A percentile compares a stretch with the other conserved stretches of the same genome.
Evolutionary conservation across 2,888 invertebrate species (phyloP).

Genomic region (Orchestes rusci): DNA sequence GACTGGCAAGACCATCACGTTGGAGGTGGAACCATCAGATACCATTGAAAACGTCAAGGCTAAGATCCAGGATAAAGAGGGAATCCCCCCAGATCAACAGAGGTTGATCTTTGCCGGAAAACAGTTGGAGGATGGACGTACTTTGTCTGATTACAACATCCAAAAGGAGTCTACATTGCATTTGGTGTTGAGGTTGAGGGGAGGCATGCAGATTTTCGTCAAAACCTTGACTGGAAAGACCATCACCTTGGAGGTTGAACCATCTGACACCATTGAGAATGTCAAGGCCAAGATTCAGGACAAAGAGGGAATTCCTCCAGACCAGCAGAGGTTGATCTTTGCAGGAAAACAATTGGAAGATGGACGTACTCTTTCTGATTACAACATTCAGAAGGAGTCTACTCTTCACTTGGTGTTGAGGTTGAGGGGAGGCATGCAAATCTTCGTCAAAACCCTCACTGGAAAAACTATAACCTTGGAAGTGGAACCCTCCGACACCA

Average conservation of each 20-base stretch:
- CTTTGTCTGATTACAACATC: conserved; percentile 89
- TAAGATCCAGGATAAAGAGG: conserved; percentile 65
- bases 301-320: conserved; percentile 51
- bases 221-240: conserved; percentile 55
- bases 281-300: conserved; percentile 55
- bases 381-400: conserved; percentile 91
- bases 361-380: conserved; percentile 84
- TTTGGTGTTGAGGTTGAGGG: conserved; percentile 79
- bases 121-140: conserved; percentile 78
- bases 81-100: conserved; percentile 59
- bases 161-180: conserved; percentile 91
- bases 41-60: conserved; percentile 57
- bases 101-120: conserved; percentile 57
- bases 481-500: conserved; percentile 54
- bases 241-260: conserved; percentile 51
- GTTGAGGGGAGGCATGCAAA: conserved; percentile 86
- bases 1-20: conserved; percentile 51
- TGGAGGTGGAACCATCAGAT: conserved; percentile 53
- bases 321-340: conserved; percentile 46
- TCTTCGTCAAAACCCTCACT: conserved; percentile 51
- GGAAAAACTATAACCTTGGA: conserved; percentile 51
- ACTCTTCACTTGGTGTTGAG: conserved; percentile 90
- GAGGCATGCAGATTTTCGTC: conserved; percentile 67
- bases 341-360: conserved; percentile 70
- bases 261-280: conserved; percentile 56